These are phyloP conservation scores for Nephotettix cincticeps DNA, from an alignment of 1,140 invertebrate genomes.

Conservation along the genomic window DNA sequence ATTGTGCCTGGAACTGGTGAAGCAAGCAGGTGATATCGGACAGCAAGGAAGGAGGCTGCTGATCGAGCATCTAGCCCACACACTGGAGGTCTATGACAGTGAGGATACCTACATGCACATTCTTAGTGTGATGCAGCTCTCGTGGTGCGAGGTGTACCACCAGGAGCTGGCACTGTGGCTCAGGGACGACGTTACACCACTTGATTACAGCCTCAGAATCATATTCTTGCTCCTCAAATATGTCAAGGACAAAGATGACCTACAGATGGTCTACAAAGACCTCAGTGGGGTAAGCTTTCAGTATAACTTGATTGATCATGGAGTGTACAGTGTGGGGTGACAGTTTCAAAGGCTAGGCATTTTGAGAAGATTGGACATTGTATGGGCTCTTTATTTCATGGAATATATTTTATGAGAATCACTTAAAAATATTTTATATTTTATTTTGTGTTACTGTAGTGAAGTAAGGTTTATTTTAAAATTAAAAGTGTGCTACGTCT, in stretches of 20 bases:
- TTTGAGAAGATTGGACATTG: no score
- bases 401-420: no score
- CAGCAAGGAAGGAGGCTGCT: not conserved
- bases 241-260: conserved; percentile 47
- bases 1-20: not conserved
- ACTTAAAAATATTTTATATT: no score
- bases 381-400: no score
- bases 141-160: conserved; percentile 9
- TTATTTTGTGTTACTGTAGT: no score
- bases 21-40: not conserved
- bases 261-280: conserved; percentile 52
- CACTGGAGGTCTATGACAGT: not conserved
- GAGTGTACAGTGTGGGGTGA: no score
- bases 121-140: not conserved
- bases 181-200: conserved; percentile 29
- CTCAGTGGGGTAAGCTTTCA: conserved; percentile 52
- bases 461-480: no score
- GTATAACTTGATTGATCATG: no score
- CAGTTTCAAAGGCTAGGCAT: no score
- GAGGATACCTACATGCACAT: not conserved
- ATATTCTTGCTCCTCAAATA: conserved; percentile 58
- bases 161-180: conserved; percentile 46
- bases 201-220: conserved; percentile 54
- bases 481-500: no score
- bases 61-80: not conserved